Conservation (phyloP, 2,113 vertebrate species). For the Cebidichthys violaceus region DNA sequence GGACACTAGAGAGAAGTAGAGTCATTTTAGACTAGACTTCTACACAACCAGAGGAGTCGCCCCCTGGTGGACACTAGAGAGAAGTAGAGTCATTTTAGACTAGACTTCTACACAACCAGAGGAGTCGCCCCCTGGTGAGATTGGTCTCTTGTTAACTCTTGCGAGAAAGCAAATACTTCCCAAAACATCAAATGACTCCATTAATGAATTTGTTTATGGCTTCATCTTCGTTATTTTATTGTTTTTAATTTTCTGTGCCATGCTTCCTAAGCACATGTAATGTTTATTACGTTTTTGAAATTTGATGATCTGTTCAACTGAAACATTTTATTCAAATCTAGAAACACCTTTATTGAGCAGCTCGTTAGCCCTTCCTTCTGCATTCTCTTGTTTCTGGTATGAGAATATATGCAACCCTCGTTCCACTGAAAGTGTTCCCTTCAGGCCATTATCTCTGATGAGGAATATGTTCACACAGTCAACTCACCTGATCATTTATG, state of each 20-base stretch:
- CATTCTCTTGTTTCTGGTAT: neutral
- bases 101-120: neutral
- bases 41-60: too few species aligned
- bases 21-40: too few species aligned
- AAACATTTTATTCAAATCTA: neutral
- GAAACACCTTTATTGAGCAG: slow-evolving; percentile 15
- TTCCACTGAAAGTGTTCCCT: neutral
- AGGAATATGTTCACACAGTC: neutral
- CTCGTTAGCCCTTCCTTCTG: neutral
- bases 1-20: too few species aligned
- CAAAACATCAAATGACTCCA: too few species aligned
- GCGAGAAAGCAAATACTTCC: too few species aligned
- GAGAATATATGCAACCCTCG: neutral
- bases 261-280: neutral
- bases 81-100: neutral
- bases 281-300: neutral
- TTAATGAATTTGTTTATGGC: too few species aligned
- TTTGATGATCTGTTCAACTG: neutral
- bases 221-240: too few species aligned
- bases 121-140: too few species aligned
- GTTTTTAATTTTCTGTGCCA: neutral
- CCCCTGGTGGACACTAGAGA: too few species aligned
- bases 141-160: neutral
- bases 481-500: neutral
- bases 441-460: neutral